Evolutionary conservation across 2,797 vertebrate genomes (phyloP), one percentile per base, ranked within the genome.

Genomic region (Acanthornis magna): DNA sequence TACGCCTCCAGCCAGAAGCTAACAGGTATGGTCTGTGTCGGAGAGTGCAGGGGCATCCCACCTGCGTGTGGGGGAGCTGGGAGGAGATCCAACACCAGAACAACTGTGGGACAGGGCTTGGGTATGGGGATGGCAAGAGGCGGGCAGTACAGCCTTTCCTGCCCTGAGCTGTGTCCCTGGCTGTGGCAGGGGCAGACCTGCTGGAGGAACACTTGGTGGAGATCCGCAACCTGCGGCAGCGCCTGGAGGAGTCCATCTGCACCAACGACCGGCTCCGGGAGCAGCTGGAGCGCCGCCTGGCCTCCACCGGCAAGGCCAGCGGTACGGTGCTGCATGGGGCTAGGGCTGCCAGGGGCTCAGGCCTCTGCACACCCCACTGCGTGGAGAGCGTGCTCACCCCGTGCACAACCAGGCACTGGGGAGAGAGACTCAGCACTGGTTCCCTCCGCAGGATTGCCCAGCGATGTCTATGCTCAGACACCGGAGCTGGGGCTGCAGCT

Each of bases 241-340:
- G 98, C 42, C 98, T 99, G 6, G 98, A 99, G 91, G 98, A 99
- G 77, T 99, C 99, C 91, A 99, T 99, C 94, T 98, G 98, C 94
- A 99, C 98, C 94, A 99, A 99, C 1, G 98, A 99, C 85, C 98
- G 98, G 13, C 98, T 99, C 38, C 96, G 98, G 45, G 98, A 98
- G 89, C 99, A 99, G 97, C 97, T 99, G 34, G 98, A 99, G 74
- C 96, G 97, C 43, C 97, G 97, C 36, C 97, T 99, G 84, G 96
- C 97, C 36, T 95, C 96, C 12, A 84, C 97, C 0, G 4, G 92
- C 74, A 92, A 95, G 3, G 97, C 97, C 29, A 97, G 91, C 3
- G 98, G 99, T 99, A 97, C 14, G 80, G 51, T 16, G 16, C 68
- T 25, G 21, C 32, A 0, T 3, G 0, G 42, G 38, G 48, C 26